phyloP scores from a whole-genome alignment of 2,113 vertebrate species.

The Heloderma charlesbogerti region DNA sequence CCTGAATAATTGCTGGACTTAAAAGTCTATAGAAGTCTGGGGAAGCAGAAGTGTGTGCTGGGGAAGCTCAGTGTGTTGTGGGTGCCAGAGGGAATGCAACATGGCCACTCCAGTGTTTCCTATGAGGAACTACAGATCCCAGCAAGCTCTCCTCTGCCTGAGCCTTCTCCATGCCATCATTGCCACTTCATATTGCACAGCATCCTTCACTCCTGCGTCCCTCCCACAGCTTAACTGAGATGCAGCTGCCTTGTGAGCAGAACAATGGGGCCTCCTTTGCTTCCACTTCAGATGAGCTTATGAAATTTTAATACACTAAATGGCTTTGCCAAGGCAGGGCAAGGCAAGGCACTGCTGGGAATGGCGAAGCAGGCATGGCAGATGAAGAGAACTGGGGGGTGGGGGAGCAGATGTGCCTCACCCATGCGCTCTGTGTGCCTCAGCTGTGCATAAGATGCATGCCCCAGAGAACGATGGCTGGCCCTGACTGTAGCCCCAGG shows the following conservation, averaged over 20 bases:
- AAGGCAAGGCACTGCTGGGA: background rate
- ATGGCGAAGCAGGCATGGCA: background rate
- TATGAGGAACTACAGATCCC: background rate
- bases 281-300: slow-evolving; percentile 1
- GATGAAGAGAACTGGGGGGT: no score
- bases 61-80: background rate
- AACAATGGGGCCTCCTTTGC: background rate
- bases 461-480: background rate
- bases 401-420: background rate
- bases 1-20: background rate
- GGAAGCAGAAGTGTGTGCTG: no score
- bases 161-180: background rate
- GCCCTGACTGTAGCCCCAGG: background rate
- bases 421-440: no score
- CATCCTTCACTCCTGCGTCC: background rate
- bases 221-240: background rate
- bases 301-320: slow-evolving; percentile 15
- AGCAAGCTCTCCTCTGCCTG: background rate
- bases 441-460: background rate
- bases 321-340: background rate
- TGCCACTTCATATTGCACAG: no score
- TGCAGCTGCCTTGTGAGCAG: background rate
- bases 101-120: background rate
- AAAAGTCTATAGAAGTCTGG: no score
- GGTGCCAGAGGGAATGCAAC: background rate